phyloP scores from a whole-genome alignment of 2,888 invertebrate species.

The Scaptodrosophila latifasciaeformis region DNA sequence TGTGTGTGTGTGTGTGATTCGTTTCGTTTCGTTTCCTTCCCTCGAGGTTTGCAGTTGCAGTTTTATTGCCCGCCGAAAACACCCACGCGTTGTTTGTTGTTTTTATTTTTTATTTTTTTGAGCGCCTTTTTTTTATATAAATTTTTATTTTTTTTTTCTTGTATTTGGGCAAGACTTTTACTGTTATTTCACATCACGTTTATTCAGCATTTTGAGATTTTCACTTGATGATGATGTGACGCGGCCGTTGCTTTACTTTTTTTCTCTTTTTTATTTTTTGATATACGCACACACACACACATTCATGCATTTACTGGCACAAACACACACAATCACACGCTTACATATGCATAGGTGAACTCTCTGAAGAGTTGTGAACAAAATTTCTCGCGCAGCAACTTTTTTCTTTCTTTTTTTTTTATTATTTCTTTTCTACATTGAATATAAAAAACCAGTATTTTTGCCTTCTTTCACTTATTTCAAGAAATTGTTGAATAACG shows the following conservation, averaged over 20 bases:
- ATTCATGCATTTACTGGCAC: constrained; percentile 3
- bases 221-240: no score
- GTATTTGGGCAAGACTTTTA: constrained; percentile 28
- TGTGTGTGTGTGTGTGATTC: no score
- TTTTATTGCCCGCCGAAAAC: constrained; percentile 15
- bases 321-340: constrained; percentile 16
- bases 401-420: constrained; percentile 37
- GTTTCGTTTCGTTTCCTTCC: no score
- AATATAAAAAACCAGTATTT: constrained; percentile 56
- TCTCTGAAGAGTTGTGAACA: constrained; percentile 16
- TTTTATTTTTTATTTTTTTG: constrained; percentile 3
- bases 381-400: constrained; percentile 57
- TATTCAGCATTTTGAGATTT: constrained; percentile 7
- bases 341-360: constrained; percentile 11
- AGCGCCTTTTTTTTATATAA: constrained; percentile 1
- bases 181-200: constrained; percentile 35
- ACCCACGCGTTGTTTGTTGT: constrained; percentile 28
- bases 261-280: no score
- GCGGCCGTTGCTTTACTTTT: no score
- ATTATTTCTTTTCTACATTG: constrained; percentile 36
- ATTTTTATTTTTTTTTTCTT: not conserved
- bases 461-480: constrained; percentile 60
- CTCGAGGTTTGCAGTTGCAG: constrained; percentile 7
- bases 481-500: constrained; percentile 62
- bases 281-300: not conserved